Percentiles rank a stretch among this genome's conserved stretches.
Conservation (phyloP, 2,113 vertebrate genomes). For the Sigmodon hispidus region DNA sequence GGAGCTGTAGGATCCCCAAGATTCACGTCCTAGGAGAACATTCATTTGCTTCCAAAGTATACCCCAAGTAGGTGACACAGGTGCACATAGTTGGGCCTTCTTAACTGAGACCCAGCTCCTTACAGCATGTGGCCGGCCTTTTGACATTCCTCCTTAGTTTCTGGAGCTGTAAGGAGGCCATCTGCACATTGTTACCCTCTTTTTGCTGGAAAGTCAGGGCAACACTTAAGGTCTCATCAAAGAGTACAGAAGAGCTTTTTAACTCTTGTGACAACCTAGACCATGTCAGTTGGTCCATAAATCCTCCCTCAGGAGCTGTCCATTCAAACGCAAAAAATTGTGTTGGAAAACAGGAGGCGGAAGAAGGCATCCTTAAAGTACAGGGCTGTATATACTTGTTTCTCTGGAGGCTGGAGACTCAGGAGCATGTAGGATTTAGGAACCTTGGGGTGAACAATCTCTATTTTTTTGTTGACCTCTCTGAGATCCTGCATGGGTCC, state of each 20-base stretch:
- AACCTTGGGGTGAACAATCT: background rate
- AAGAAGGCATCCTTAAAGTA: background rate
- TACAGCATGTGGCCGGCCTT: background rate
- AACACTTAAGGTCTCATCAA: background rate
- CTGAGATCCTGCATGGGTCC: background rate
- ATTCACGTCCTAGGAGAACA: background rate
- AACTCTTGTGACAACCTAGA: background rate
- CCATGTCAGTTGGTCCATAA: background rate
- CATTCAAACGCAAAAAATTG: background rate
- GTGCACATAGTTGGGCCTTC: background rate
- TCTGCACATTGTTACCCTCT: background rate
- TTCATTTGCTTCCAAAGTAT: background rate
- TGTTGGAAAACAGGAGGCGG: background rate
- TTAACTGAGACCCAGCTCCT: background rate
- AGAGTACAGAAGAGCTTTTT: background rate
- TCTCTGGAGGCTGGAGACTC: background rate
- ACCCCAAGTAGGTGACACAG: background rate
- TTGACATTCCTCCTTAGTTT: background rate
- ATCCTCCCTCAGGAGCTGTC: background rate
- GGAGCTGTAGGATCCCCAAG: background rate
- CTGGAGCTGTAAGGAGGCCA: background rate
- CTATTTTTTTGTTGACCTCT: background rate
- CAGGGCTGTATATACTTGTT: background rate
- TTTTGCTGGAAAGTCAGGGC: background rate
- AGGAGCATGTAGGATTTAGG: background rate